Conservation (phyloP, 1,140 invertebrate species). For the Euura saliciscinereae region DNA sequence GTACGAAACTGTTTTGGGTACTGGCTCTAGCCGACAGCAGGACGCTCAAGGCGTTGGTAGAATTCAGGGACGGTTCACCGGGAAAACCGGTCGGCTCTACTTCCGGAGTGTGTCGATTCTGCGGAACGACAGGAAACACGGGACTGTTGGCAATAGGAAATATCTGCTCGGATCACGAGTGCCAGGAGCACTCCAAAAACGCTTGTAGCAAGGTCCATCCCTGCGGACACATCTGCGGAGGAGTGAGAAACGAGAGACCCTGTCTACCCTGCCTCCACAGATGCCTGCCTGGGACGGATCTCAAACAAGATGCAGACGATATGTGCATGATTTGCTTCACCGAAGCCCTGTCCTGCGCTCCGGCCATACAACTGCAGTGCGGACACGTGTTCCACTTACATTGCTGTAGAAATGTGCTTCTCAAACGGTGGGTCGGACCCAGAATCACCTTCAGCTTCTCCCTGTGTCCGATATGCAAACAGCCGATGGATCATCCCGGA, state of each 20-base stretch:
- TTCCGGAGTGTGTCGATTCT: conserved; percentile 89
- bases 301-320: conserved; percentile 95
- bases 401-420: conserved; percentile 86
- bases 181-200: conserved; percentile 84
- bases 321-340: conserved; percentile 99
- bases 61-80: conserved; percentile 82
- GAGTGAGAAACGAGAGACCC: conserved; percentile 79
- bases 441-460: conserved; percentile 97
- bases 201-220: conserved; percentile 83
- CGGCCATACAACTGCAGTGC: conserved; percentile 91
- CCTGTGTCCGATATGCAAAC: conserved; percentile 96
- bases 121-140: conserved; percentile 81
- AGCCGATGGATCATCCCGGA: conserved; percentile 85
- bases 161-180: conserved; percentile 92
- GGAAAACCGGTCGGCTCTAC: conserved; percentile 53
- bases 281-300: conserved; percentile 71
- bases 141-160: conserved; percentile 90
- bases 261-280: conserved; percentile 92
- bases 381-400: conserved; percentile 96
- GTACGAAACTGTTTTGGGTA: conserved; percentile 95
- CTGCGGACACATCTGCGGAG: conserved; percentile 94
- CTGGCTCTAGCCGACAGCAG: conserved; percentile 89
- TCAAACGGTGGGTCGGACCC: conserved; percentile 91
- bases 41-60: conserved; percentile 91
- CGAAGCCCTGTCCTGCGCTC: conserved; percentile 92